Evolutionary conservation across 1,140 invertebrate genomes (phyloP).

Genomic region (Manduca sexta): DNA sequence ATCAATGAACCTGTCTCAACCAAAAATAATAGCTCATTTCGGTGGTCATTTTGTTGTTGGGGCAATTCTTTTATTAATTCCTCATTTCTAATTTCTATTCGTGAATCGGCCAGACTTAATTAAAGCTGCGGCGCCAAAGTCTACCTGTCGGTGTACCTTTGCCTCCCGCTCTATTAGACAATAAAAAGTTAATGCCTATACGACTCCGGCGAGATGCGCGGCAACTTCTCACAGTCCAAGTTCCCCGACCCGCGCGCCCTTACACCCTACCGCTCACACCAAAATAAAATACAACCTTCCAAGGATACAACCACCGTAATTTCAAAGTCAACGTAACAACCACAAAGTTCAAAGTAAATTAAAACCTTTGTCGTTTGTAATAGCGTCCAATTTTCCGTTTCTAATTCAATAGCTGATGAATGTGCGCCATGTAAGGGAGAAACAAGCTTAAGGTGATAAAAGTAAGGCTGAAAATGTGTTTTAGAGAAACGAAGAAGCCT

Average conservation of each 20-base stretch:
- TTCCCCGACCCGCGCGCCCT: constrained; percentile 27
- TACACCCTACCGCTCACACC: constrained; percentile 20
- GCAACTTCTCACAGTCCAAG: constrained; percentile 60
- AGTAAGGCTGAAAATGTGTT: constrained; percentile 18
- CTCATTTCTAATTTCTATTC: constrained; percentile 24
- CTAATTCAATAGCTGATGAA: no score
- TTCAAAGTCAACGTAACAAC: constrained; percentile 41
- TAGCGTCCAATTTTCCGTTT: no score
- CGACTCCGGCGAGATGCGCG: constrained; percentile 38
- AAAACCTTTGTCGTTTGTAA: not conserved
- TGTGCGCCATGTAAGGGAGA: no score
- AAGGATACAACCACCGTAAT: constrained; percentile 71
- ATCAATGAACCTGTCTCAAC: no score
- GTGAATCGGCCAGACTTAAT: constrained; percentile 32
- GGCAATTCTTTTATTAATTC: constrained; percentile 28
- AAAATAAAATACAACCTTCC: constrained; percentile 69
- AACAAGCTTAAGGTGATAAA: not conserved
- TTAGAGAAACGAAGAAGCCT: constrained; percentile 44
- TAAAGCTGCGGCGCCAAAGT: constrained; percentile 53
- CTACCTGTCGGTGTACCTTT: constrained; percentile 62
- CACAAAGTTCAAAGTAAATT: constrained; percentile 21
- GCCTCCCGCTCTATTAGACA: constrained; percentile 61
- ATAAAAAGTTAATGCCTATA: constrained; percentile 67
- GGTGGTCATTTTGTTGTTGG: not conserved
- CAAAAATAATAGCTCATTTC: no score